phyloP scores from a whole-genome alignment of 30 jellyfish, hydroid and myxozoan genomes.

The Turritopsis dohrnii region DNA sequence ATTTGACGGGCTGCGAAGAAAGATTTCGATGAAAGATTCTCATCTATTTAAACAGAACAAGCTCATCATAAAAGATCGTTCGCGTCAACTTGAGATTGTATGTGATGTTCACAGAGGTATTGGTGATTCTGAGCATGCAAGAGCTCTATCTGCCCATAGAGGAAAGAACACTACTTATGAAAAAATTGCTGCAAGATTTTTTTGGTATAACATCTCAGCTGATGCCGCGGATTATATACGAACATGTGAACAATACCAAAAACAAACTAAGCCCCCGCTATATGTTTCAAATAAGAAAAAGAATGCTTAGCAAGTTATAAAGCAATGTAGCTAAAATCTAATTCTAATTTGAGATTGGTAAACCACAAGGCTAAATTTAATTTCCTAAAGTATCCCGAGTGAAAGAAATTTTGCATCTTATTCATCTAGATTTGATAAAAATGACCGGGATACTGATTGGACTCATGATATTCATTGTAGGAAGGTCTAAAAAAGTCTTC shows the following conservation, averaged over 20 bases:
- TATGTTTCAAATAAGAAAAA: too few species aligned
- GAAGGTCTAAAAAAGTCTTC: too few species aligned
- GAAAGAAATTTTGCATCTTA: too few species aligned
- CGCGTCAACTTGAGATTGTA: conserved; percentile 18
- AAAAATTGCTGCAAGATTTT: conserved; percentile 22
- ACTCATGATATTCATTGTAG: too few species aligned
- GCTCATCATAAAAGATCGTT: conserved; percentile 13
- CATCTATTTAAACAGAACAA: conserved; percentile 9
- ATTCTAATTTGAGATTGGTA: too few species aligned
- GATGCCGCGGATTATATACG: conserved; percentile 14
- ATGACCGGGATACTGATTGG: too few species aligned
- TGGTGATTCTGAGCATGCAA: conserved; percentile 31
- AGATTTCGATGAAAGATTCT: not conserved
- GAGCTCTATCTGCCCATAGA: conserved; percentile 16
- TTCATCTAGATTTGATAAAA: too few species aligned
- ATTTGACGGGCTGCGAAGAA: conserved; percentile 19
- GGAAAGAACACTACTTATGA: conserved; percentile 31
- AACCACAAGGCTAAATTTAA: too few species aligned
- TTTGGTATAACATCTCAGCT: conserved; percentile 21
- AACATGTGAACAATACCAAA: conserved; percentile 20
- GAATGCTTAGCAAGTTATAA: too few species aligned
- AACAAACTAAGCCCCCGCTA: too few species aligned
- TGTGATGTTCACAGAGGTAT: conserved; percentile 29
- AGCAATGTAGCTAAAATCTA: too few species aligned
- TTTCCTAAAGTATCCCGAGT: too few species aligned